Evolutionary conservation across 64 coral and sea anemone genomes (phyloP).

Genomic region (Montipora capricornis): DNA sequence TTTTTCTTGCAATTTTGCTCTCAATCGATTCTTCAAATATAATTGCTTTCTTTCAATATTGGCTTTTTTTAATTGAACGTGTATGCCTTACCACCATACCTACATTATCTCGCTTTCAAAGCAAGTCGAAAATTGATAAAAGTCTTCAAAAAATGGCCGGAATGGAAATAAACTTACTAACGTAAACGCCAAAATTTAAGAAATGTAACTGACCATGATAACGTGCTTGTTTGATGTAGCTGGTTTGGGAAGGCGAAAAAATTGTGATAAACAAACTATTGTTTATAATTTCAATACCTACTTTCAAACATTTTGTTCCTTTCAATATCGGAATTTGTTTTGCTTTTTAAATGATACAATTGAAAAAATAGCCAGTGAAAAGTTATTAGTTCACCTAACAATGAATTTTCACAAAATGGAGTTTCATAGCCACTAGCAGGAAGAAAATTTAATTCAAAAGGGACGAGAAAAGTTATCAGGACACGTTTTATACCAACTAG

Average conservation of each 20-base stretch:
- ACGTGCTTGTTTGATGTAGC: neutral
- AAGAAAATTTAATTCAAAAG: neutral
- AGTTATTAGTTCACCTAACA: neutral
- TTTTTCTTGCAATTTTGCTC: no score
- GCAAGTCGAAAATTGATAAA: no score
- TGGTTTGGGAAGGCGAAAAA: neutral
- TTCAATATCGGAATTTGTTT: slow-evolving; percentile 9
- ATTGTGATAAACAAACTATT: slow-evolving; percentile 10
- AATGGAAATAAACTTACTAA: neutral
- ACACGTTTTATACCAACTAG: no score
- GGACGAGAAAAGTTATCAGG: no score
- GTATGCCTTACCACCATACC: no score
- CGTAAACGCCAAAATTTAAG: neutral
- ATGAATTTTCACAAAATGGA: neutral
- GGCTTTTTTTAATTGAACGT: no score
- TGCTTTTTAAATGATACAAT: slow-evolving; percentile 13
- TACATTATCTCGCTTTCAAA: no score
- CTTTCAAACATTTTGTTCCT: slow-evolving; percentile 32
- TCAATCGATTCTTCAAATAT: no score
- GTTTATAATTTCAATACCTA: neutral
- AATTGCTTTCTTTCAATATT: no score
- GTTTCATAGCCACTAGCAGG: no score
- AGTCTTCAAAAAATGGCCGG: no score
- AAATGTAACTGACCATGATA: neutral
- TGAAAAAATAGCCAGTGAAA: neutral